Evolutionary conservation across 2,797 vertebrate species (phyloP), one percentile per base, ranked within the genome.

Genomic region (Hylomyscus alleni): DNA sequence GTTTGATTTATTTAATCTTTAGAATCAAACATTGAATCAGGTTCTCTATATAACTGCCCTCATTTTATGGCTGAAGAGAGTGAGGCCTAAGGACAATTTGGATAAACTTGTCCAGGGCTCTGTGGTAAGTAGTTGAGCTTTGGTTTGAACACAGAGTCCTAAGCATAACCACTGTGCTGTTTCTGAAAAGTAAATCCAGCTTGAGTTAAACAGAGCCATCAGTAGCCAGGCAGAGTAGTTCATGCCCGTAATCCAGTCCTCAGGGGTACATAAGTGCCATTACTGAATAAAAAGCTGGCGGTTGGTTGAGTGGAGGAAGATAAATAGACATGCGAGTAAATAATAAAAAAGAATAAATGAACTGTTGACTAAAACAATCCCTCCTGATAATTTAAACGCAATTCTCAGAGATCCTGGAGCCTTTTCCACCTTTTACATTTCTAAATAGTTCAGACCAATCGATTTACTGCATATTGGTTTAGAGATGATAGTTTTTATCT

Each of bases 361-460:
- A 65, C 31, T 65, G 58, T 84, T 84, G 37, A 26, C 17, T 62
- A 44, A 89, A 95, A 76, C 12, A 76, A 0, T 75, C 34, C 15
- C 6, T 83, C 17, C 17, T 86, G 52, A 52, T 20, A 78, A 87
- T 62, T 95, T 73, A 82, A 34, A 90, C 91, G 13, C 20, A 60
- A 10, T 73, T 37, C 3, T 11, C 6, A 76, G 2, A 84, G 95
- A 62, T 24, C 5, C 6, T 50, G 92, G 44, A 8, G 7, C 40
- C 89, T 93, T 89, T 14, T 67, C 3, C 3, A 40, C 40, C 44
- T 86, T 90, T 95, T 4, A 76, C 82, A 88, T 90, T 91, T 96
- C 44, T n/a, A 82, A 69, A 76, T 85, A 92, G 0, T 69, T 88
- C 65, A 29, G 88, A 85, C 56, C 54, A 81, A 62, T 9, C n/a